A percentile compares a stretch with the other conserved stretches of the same genome.
Conservation (phyloP, 2,797 vertebrate genomes). For the Hafferia zeledoni region DNA sequence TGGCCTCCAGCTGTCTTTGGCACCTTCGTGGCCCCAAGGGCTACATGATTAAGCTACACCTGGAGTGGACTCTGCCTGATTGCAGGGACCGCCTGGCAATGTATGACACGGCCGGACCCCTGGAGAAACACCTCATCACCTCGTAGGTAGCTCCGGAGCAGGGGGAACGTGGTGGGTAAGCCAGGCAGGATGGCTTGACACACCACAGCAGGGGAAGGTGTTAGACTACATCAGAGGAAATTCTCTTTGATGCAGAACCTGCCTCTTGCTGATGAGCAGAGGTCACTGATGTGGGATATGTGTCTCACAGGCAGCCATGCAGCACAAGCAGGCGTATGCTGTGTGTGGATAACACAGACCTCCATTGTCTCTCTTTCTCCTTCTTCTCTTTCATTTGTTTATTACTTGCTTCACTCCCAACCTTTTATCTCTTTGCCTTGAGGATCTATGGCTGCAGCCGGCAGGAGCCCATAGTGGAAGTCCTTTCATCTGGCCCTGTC, state of each 20-base stretch:
- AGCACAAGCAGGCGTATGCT: neutral
- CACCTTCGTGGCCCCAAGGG: constrained; percentile 83
- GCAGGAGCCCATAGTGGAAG: constrained; percentile 82
- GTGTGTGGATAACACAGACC: neutral
- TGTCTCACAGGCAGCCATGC: neutral
- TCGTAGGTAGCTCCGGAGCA: constrained; percentile 82
- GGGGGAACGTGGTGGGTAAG: accelerated
- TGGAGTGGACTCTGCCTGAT: constrained; percentile 87
- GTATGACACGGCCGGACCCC: constrained; percentile 82
- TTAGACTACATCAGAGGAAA: constrained; percentile 7
- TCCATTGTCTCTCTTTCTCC: neutral
- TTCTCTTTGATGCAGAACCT: constrained; percentile 28
- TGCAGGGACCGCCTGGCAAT: constrained; percentile 90
- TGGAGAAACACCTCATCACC: constrained; percentile 86
- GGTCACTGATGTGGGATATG: constrained; percentile 21
- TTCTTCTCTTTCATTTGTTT: neutral
- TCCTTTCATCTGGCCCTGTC: constrained; percentile 86
- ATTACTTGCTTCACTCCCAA: neutral
- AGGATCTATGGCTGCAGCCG: constrained; percentile 91
- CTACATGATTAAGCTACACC: constrained; percentile 84
- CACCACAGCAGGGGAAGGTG: constrained; percentile 29
- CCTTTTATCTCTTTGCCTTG: neutral
- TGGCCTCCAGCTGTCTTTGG: constrained; percentile 88
- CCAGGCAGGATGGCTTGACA: neutral
- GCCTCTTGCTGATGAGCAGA: neutral